Evolutionary conservation across 2,797 vertebrate species (phyloP).

Genomic region (Mormyrops boulengeri): DNA sequence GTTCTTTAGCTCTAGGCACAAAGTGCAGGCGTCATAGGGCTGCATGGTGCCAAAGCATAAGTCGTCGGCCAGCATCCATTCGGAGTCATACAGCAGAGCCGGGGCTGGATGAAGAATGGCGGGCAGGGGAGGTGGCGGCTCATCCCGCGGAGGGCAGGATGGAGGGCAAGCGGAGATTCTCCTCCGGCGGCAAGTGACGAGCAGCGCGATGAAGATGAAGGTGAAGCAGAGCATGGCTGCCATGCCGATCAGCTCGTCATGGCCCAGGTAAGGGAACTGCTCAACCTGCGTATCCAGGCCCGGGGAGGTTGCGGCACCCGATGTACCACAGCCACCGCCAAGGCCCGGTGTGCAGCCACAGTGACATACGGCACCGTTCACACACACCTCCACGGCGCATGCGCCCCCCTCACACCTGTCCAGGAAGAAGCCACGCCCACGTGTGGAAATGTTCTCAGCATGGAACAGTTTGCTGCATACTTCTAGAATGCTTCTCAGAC

Average conservation of each 20-base stretch:
- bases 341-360: not conserved
- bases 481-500: conserved; percentile 14
- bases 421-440: not conserved
- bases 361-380: not conserved
- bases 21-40: conserved; percentile 31
- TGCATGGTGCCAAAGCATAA: conserved; percentile 40
- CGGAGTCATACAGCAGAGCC: conserved; percentile 49
- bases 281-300: conserved; percentile 76
- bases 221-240: conserved; percentile 82
- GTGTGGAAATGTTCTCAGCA: not conserved
- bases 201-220: conserved; percentile 75
- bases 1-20: conserved; percentile 24
- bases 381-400: not conserved
- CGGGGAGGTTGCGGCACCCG: conserved; percentile 35
- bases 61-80: conserved; percentile 61
- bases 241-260: conserved; percentile 90
- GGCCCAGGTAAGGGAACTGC: conserved; percentile 79
- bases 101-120: conserved; percentile 66
- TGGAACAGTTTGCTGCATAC: not conserved
- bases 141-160: conserved; percentile 64
- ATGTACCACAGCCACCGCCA: not conserved
- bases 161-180: conserved; percentile 78
- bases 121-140: conserved; percentile 66
- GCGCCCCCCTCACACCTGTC: not conserved
- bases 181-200: conserved; percentile 74